Evolutionary conservation across 2,888 invertebrate genomes (phyloP).

Genomic region (Agriopis marginaria): DNA sequence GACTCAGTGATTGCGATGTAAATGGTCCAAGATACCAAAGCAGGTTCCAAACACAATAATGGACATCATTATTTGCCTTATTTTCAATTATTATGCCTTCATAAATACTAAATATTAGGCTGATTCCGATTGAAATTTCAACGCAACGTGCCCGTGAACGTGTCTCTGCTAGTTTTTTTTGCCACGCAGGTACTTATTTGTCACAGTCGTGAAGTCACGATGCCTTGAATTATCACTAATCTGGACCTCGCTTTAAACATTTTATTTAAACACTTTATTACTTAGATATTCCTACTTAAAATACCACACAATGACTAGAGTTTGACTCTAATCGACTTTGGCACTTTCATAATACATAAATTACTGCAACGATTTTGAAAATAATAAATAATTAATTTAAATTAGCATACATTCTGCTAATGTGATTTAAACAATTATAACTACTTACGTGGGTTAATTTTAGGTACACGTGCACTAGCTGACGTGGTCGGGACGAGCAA

Average conservation of each 20-base stretch:
- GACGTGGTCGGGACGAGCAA: not conserved
- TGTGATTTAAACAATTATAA: not conserved
- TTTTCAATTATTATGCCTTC: not conserved
- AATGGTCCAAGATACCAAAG: too few species aligned
- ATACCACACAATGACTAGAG: slow-evolving; percentile 61
- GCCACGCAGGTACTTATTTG: too few species aligned
- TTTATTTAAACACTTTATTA: slow-evolving; percentile 2
- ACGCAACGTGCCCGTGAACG: not conserved
- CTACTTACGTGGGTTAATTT: not conserved
- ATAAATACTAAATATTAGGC: not conserved
- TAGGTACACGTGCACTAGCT: not conserved
- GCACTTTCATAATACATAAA: slow-evolving; percentile 57
- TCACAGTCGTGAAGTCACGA: too few species aligned
- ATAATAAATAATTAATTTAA: not conserved
- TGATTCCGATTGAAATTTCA: not conserved
- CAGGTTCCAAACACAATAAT: too few species aligned
- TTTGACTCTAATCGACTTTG: slow-evolving; percentile 70
- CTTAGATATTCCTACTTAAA: slow-evolving; percentile 11
- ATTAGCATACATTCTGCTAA: not conserved
- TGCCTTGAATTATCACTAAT: not conserved
- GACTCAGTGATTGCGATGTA: too few species aligned
- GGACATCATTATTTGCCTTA: not conserved
- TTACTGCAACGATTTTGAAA: not conserved
- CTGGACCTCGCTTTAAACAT: not conserved
- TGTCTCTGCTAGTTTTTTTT: too few species aligned